A percentile compares a stretch with the other conserved stretches of the same genome.
Conservation (phyloP, 2,113 vertebrate species). For the Carollia perspicillata region DNA sequence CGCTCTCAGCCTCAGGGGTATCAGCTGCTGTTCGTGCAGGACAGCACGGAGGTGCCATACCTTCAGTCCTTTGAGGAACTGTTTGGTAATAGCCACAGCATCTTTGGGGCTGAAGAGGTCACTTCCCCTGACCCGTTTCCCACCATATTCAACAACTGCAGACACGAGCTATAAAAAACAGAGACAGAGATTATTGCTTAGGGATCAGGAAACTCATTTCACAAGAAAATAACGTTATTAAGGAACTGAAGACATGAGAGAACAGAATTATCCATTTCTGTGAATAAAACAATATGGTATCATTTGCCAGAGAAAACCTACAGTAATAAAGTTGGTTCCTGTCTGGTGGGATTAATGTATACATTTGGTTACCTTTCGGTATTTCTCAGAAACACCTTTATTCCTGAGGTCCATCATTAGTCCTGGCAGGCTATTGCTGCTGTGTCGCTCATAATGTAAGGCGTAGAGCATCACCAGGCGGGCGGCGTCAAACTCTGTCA, state of each 20-base stretch:
- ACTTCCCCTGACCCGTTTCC: slow-evolving; percentile 92
- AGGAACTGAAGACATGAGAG: not conserved
- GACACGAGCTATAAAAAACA: slow-evolving; percentile 87
- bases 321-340: not conserved
- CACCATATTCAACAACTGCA: slow-evolving; percentile 92
- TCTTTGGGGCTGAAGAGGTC: slow-evolving; percentile 95
- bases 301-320: not conserved
- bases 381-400: slow-evolving; percentile 87
- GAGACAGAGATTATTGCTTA: slow-evolving; percentile 4
- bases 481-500: slow-evolving; percentile 88
- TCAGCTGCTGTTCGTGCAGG: not conserved
- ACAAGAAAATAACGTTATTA: slow-evolving; percentile 1
- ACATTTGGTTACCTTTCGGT: slow-evolving; percentile 84
- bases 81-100: slow-evolving; percentile 96
- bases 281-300: not conserved
- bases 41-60: slow-evolving; percentile 70
- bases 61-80: slow-evolving; percentile 98
- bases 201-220: not conserved
- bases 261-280: not conserved
- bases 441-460: slow-evolving; percentile 93
- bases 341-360: not conserved
- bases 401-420: slow-evolving; percentile 88
- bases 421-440: slow-evolving; percentile 86
- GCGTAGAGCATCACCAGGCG: slow-evolving; percentile 95
- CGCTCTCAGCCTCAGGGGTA: not conserved